Base-by-base conservation (phyloP, 2,797 vertebrate species). In the Acrocephalus scirpaceus region DNA sequence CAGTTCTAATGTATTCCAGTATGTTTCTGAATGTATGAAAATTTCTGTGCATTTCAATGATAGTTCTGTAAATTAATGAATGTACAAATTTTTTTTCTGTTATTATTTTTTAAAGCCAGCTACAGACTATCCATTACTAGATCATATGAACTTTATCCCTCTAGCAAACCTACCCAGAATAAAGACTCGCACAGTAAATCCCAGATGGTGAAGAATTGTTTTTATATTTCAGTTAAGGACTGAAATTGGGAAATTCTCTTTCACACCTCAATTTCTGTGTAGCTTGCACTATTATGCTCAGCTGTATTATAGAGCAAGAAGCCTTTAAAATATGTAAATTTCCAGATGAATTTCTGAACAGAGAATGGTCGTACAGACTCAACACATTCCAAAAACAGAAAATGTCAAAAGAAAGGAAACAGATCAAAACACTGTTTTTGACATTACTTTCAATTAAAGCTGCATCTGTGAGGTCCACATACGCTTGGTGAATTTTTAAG, bases 391-490 rank as follows among this genome's bases (percentile, higher is more conserved):
- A 94, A 92, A 96, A 94, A 48, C 85, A 95, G 95, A 95, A 81
- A 91, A 87, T 95, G 91, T 95, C 94, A 95, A 95, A 97, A 94
- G 93, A 96, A 96, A 95, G 70, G 89, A 95, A 90, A 92, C 89
- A 97, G 95, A 94, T 95, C 79, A 95, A 97, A 97, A 96, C 81
- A 80, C 76, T 77, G 26, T 74, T 97, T 97, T 95, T 96, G 80
- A 94, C 90, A 96, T 96, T 97, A 95, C 95, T 96, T 96, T 96
- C 95, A 97, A 97, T 97, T 97, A 97, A 96, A 96, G 88, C 96
- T 97, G 90, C 96, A 95, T 96, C 94, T 96, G 88, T 96, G 94
- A 95, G 94, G 96, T 90, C 88, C 96, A 94, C 53, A 81, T 90
- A 92, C 72, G 57, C 79, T 84, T 93, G 74, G 92, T 96, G 92